Conservation (phyloP, 1,140 invertebrate species). For the Diachasma alloeum region DNA sequence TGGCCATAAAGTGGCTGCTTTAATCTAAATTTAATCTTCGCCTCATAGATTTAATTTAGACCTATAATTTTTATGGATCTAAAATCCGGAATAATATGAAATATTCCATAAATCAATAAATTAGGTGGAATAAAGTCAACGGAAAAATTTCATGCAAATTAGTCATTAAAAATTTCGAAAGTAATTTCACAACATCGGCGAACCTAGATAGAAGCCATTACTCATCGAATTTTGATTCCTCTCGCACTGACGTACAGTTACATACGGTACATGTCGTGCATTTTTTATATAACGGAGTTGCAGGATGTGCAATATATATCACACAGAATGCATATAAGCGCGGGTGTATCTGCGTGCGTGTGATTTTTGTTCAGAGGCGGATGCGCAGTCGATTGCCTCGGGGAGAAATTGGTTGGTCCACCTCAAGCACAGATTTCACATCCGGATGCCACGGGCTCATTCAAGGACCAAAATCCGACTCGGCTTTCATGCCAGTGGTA, state of each 20-base stretch:
- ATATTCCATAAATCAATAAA: no score
- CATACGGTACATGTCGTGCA: slow-evolving; percentile 36
- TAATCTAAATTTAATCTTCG: no score
- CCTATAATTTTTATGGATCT: no score
- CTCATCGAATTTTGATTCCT: slow-evolving; percentile 3
- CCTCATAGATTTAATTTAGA: no score
- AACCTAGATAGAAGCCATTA: background rate
- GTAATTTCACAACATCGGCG: no score
- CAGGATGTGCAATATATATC: slow-evolving; percentile 11
- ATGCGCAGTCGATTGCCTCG: background rate
- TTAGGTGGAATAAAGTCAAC: no score
- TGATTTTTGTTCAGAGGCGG: background rate
- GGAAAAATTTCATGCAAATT: no score
- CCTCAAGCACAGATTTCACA: slow-evolving; percentile 5
- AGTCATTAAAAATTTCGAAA: no score
- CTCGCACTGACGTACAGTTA: slow-evolving; percentile 32
- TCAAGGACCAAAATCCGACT: slow-evolving; percentile 4
- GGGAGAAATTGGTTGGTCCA: background rate
- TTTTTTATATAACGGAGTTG: slow-evolving; percentile 12
- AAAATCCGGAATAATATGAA: no score
- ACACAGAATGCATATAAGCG: background rate
- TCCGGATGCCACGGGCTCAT: background rate
- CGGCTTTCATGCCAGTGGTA: background rate
- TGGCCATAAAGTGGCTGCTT: no score
- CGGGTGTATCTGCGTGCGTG: background rate